Evolutionary conservation across 2,888 invertebrate genomes (phyloP), one percentile per base, ranked within the genome.

Genomic region (Lasioglossum figueresi): DNA sequence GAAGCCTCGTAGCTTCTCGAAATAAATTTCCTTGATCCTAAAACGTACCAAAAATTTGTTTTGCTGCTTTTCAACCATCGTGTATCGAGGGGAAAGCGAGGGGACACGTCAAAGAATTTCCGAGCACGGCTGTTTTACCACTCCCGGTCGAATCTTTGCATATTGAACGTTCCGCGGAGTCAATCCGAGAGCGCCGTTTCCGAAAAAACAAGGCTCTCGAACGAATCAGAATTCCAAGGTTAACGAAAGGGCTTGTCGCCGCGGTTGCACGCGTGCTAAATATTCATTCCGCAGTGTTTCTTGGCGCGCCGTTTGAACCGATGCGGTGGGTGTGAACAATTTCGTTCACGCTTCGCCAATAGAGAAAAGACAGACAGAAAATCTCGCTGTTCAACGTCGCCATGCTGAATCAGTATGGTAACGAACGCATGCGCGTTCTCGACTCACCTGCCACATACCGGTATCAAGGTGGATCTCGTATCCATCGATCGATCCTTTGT

Each of bases 371-470:
- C 73, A 80, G 84, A 80, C 77, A 43, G 74, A 84, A 80, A 79
- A 82, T 75, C 23, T 63, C 73, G 43, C 66, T 79, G 40, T 63
- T 43, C 68, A 56, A 63, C 27, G 85, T 85, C 80, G 84, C 84
- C 85, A 85, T 80, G 80, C 63, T 84, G 80, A 77, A 84, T 75
- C 84, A 10, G 85, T n/a, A n/a, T 10, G 77, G 37, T 75, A 84
- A 84, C 45, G 74, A 75, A 77, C 23, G 56, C 52, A 84, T 84
- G 80, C 85, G 56, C 84, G 84, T 80, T 84, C n/a, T 48, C n/a
- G 6, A 8, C 34, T 40, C 34, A 14, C 59, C 43, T 31, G 79
- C 48, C 59, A 83, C 59, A 83, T 78, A 70, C 52, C 27, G 79
- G 83, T 84, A 83, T 84, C 79, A 84, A 79, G 72, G 48, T 27